These are phyloP conservation scores for Bubo blakistoni DNA, from an alignment of 2,113 vertebrate genomes.

Conservation along the genomic window DNA sequence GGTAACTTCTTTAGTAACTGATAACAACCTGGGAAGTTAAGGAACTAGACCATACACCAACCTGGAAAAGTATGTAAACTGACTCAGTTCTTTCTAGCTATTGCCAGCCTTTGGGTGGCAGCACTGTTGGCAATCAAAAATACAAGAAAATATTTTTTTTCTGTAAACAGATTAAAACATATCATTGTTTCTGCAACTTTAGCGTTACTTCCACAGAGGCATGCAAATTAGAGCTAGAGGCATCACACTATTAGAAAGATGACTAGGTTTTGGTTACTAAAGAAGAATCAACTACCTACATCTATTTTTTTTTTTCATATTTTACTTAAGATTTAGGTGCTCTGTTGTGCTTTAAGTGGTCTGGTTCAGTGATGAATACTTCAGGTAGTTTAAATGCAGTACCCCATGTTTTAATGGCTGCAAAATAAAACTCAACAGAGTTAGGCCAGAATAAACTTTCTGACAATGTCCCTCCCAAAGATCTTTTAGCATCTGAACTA, in stretches of 20 bases:
- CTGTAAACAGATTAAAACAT: neutral
- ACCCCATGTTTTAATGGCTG: neutral
- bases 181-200: neutral
- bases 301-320: neutral
- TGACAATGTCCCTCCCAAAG: neutral
- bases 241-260: neutral
- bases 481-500: neutral
- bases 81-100: neutral
- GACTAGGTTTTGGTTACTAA: neutral
- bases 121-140: neutral
- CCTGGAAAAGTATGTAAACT: neutral
- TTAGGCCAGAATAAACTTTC: neutral
- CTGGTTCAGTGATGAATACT: neutral
- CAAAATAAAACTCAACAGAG: neutral
- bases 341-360: neutral
- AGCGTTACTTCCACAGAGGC: neutral
- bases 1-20: neutral
- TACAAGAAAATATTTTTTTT: neutral
- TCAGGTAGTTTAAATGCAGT: neutral
- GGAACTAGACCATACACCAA: neutral
- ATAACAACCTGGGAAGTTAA: neutral
- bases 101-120: neutral
- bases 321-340: neutral
- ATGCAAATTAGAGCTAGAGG: neutral
- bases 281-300: neutral